These are phyloP conservation scores for Odontocerum albicorne DNA, from an alignment of 2,888 invertebrate species.

Conservation along the genomic window DNA sequence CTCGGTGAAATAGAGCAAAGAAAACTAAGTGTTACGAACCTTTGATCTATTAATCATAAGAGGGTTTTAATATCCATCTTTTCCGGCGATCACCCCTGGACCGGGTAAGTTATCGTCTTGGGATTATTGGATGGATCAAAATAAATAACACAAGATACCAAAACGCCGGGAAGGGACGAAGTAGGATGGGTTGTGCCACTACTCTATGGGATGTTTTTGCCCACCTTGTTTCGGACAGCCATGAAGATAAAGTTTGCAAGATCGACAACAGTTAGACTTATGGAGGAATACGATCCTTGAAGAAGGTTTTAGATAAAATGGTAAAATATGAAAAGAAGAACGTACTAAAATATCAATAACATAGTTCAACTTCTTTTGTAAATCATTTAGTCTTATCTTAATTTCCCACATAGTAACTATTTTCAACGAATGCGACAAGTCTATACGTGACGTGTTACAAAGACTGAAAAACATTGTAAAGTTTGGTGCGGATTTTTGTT, in stretches of 20 bases:
- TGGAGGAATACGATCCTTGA: neutral
- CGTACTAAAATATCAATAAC: too few species aligned
- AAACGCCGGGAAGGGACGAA: constrained; percentile 6
- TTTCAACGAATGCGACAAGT: too few species aligned
- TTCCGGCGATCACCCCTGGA: constrained; percentile 28
- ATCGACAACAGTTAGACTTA: neutral
- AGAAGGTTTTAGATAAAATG: too few species aligned
- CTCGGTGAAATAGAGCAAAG: neutral
- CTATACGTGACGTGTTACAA: too few species aligned
- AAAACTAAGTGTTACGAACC: constrained; percentile 28
- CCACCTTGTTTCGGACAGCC: constrained; percentile 6
- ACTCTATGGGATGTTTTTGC: constrained; percentile 6
- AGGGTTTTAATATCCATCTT: constrained; percentile 37
- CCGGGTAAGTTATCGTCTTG: constrained; percentile 27
- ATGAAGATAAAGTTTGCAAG: constrained; percentile 6
- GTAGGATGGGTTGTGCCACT: constrained; percentile 1
- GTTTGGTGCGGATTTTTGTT: too few species aligned
- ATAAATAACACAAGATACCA: constrained; percentile 33
- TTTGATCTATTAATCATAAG: constrained; percentile 37
- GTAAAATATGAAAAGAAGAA: too few species aligned
- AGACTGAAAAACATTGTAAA: too few species aligned
- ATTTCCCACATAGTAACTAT: too few species aligned
- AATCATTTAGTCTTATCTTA: too few species aligned
- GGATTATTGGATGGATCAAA: constrained; percentile 34
- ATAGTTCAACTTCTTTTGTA: too few species aligned